Base-by-base conservation (phyloP, 2,113 vertebrate genomes). In the Pachyramphus minor region DNA sequence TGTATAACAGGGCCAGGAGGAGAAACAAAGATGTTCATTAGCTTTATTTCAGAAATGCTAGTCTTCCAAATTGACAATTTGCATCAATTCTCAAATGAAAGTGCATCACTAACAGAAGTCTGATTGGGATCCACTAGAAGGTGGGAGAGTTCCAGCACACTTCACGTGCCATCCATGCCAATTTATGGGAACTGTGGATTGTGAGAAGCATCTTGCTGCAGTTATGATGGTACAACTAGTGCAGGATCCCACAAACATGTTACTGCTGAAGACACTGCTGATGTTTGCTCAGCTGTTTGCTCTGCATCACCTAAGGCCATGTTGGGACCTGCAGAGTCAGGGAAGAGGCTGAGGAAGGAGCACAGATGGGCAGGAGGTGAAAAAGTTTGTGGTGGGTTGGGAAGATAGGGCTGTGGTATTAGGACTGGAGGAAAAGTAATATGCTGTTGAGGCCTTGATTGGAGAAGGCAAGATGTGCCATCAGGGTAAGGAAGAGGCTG, bases 151-250 rank as follows among this genome's bases (percentile, higher is more conserved):
- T 64, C 44, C 35, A 68, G 49, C 23, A 47, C 15, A 6, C 2
- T 20, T 68, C 39, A 3, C 0, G 0, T 27, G 27, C 31, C 10
- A 58, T 63, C 41, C 9, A 2, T 28, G 42, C 28, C 0, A 3
- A 7, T 35, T 44, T 3, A 2, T 6, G 41, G n/a, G 31, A 49
- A 1, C 39, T 16, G 28, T 2, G 11, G n/a, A 21, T 45, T n/a
- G n/a, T n/a, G n/a, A 13, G 17, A 60, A 85, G 22, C 33, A 24
- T 17, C 31, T 68, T 60, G 35, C 44, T 69, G 31, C 7, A 24
- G 67, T 35, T 30, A 2, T 4, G 19, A 37, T 23, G 56, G 49
- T 53, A 60, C 12, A 28, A 5, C 39, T 68, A 15, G 7, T 37
- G n/a, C 1, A 87, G 87, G 74, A 9, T 16, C 1, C 7, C 13